Base-by-base conservation (phyloP, 2,888 invertebrate species). In the Ectropis crepuscularia region DNA sequence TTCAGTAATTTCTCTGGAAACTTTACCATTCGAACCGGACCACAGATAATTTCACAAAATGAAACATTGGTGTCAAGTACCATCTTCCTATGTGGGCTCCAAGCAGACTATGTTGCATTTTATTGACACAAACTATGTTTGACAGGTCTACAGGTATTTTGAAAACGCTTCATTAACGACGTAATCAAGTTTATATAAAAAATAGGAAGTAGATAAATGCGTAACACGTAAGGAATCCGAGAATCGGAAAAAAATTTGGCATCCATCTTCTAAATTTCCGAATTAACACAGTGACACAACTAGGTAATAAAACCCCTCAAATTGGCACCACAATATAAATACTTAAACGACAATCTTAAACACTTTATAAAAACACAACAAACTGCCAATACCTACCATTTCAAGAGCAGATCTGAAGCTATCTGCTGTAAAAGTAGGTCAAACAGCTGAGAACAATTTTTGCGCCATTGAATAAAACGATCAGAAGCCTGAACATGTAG, bases 351-450 rank as follows among this genome's bases (percentile, higher is more conserved):
- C 16, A 28, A 28, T 2, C 16, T 2, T 28, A 28, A 28, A 28
- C 10, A 16, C 28, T 12, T 49, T 0, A 49, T 28, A 51, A 59
- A 53, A 54, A 61, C 12, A 57, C 45, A 10, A 49, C 41, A 41
- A 53, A 48, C 48, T 47, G 42, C 50, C 43, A 48, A 59, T 51
- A 46, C 48, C 64, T 53, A 59, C 28, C 7, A 49, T 65, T 57
- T 65, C 61, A 65, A 61, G 61, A 65, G 42, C 65, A 57, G 49
- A 58, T 54, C 49, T 61, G 5, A 37, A 38, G 50, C 54, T 65
- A 61, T 65, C 57, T 61, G 7, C 39, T 36, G 5, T 45, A 57
- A 16, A 65, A 47, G 61, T 65, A 47, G 65, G 61, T 61, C 65
- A 61, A 58, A 53, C 61, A 65, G 54, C 58, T 58, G 65, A 46